These are phyloP conservation scores for Eueremaeus valkanovi DNA, from an alignment of 2,888 invertebrate species.

Conservation along the genomic window DNA sequence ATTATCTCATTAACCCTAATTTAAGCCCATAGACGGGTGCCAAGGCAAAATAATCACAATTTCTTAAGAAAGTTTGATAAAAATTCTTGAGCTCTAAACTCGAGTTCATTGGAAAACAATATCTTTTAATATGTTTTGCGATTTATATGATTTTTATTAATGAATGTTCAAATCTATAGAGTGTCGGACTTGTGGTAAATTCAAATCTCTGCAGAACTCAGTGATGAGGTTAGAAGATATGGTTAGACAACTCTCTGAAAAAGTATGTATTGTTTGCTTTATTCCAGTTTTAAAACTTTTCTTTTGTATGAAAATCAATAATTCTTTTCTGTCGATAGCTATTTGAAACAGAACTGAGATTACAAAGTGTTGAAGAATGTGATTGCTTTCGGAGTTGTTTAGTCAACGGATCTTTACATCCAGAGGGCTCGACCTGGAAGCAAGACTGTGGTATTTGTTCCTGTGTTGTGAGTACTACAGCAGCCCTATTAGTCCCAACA, in stretches of 20 bases:
- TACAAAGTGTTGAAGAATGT: conserved; percentile 76
- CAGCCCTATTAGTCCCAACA: too few relatives aligned
- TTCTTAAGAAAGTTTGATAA: too few relatives aligned
- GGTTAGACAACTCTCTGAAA: conserved; percentile 74
- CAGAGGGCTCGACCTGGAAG: conserved; percentile 80
- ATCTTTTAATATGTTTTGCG: too few relatives aligned
- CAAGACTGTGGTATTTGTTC: conserved; percentile 79
- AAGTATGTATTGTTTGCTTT: conserved; percentile 60
- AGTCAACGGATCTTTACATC: conserved; percentile 71
- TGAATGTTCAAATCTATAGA: conserved; percentile 55
- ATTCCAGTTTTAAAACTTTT: background rate
- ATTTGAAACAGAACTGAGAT: conserved; percentile 71
- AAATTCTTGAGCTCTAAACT: too few relatives aligned
- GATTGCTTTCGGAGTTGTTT: conserved; percentile 85
- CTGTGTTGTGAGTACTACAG: conserved; percentile 74
- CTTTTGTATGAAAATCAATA: background rate
- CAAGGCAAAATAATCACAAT: too few relatives aligned
- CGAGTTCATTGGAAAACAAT: too few relatives aligned
- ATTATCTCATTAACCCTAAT: too few relatives aligned
- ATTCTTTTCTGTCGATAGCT: conserved; percentile 60
- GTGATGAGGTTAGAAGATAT: conserved; percentile 74
- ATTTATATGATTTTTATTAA: too few relatives aligned
- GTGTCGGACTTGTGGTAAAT: conserved; percentile 87
- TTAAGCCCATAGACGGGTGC: too few relatives aligned
- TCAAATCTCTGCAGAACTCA: conserved; percentile 73